A percentile compares a stretch with the other conserved stretches of the same genome.
These are phyloP conservation scores for Andrena chrysosceles DNA, from an alignment of 2,888 invertebrate species.

Conservation along the genomic window DNA sequence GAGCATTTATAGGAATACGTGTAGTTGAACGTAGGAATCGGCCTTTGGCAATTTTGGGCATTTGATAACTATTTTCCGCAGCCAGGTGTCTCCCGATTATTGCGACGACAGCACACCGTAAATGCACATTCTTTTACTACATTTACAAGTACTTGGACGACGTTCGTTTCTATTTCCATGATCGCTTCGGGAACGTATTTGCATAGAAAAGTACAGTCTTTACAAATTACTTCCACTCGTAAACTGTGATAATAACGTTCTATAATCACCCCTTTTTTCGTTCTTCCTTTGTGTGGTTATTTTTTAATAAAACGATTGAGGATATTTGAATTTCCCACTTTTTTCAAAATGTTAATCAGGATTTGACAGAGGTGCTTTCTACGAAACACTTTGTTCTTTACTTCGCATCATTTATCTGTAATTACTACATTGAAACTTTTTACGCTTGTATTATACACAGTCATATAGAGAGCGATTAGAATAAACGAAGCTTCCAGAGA, in stretches of 20 bases:
- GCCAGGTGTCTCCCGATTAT: conserved; percentile 36
- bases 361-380: conserved; percentile 58
- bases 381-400: conserved; percentile 55
- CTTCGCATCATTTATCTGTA: conserved; percentile 56
- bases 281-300: conserved; percentile 8
- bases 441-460: conserved; percentile 63
- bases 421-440: conserved; percentile 52
- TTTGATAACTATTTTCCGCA: conserved; percentile 47
- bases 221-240: conserved; percentile 57
- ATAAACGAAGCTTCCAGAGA: conserved; percentile 56
- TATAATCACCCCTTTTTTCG: conserved; percentile 36
- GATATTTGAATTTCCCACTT: conserved; percentile 39
- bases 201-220: conserved; percentile 54
- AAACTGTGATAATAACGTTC: conserved; percentile 66
- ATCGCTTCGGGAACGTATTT: conserved; percentile 20
- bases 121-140: conserved; percentile 55
- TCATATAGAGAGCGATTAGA: conserved; percentile 61
- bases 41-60: conserved; percentile 56
- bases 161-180: conserved; percentile 39
- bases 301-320: conserved; percentile 4
- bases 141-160: conserved; percentile 48
- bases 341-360: conserved; percentile 36
- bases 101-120: conserved; percentile 30
- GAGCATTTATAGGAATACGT: conserved; percentile 49
- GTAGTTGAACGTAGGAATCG: conserved; percentile 42